Evolutionary conservation across 1,140 invertebrate genomes (phyloP).

Genomic region (Drosophila bipectinata): DNA sequence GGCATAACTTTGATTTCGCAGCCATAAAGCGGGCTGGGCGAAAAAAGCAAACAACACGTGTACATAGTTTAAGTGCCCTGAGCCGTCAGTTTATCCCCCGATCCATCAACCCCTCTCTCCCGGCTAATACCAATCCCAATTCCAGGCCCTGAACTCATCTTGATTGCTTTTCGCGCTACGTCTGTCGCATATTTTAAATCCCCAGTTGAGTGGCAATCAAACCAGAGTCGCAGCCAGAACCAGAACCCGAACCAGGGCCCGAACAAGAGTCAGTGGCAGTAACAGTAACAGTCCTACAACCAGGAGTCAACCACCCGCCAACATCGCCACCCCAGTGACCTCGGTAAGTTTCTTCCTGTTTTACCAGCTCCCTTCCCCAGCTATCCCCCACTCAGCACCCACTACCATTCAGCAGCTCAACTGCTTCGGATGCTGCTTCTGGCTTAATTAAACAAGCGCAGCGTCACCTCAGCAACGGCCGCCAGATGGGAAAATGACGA

Average conservation of each 20-base stretch:
- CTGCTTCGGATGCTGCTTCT: constrained; percentile 29
- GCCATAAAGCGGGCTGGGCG: constrained; percentile 1
- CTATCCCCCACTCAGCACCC: constrained; percentile 6
- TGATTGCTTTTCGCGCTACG: constrained; percentile 72
- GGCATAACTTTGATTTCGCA: constrained; percentile 71
- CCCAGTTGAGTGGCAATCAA: constrained; percentile 81
- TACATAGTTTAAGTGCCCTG: constrained; percentile 58
- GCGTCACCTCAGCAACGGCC: constrained; percentile 64
- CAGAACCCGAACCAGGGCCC: constrained; percentile 20
- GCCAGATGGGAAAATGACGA: constrained; percentile 14
- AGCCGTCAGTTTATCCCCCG: constrained; percentile 44
- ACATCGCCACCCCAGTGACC: constrained; percentile 49
- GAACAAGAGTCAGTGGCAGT: constrained; percentile 14
- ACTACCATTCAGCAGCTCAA: constrained; percentile 18
- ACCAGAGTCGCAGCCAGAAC: constrained; percentile 35
- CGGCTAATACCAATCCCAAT: neutral
- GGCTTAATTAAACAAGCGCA: constrained; percentile 80
- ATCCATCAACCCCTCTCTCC: constrained; percentile 6
- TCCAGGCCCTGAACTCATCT: constrained; percentile 37
- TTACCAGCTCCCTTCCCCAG: neutral
- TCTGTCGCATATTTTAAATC: constrained; percentile 80
- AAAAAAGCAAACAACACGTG: constrained; percentile 57
- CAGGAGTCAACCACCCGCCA: constrained; percentile 25
- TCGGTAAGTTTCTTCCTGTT: constrained; percentile 28
- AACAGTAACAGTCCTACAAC: constrained; percentile 14